A percentile compares a stretch with the other conserved stretches of the same genome.
Conservation (phyloP, 2,797 vertebrate species). For the Momotus momota region DNA sequence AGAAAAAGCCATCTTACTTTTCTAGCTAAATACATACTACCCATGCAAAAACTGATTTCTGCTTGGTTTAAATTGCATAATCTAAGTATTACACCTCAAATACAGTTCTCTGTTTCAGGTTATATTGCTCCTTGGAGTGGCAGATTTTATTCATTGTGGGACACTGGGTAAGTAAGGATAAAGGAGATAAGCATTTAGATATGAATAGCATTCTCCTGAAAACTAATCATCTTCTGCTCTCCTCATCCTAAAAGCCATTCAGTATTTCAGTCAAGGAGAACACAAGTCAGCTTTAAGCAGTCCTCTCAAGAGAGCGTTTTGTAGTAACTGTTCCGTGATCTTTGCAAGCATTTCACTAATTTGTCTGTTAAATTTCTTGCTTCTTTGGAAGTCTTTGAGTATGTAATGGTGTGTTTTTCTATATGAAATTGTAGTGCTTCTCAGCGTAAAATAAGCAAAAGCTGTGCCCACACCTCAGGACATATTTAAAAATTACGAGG, state of each 20-base stretch:
- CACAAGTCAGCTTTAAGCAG: neutral
- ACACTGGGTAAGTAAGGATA: constrained; percentile 91
- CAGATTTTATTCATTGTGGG: constrained; percentile 98
- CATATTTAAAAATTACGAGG: neutral
- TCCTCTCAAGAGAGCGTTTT: neutral
- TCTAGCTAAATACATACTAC: neutral
- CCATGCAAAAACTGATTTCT: neutral
- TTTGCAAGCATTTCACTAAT: neutral
- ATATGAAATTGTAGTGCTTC: neutral
- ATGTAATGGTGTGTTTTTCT: neutral
- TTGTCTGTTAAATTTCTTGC: neutral
- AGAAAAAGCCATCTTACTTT: neutral
- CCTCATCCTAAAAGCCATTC: neutral
- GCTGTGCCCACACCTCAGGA: neutral
- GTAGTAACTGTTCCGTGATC: neutral
- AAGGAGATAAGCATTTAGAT: neutral
- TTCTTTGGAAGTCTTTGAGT: neutral
- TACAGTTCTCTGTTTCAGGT: constrained; percentile 78
- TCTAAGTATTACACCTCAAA: neutral
- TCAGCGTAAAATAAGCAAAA: neutral
- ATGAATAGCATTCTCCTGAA: neutral
- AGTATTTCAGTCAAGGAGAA: neutral
- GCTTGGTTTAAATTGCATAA: neutral
- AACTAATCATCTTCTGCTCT: neutral
- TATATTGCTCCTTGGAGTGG: constrained; percentile 99